Conservation (phyloP, 2,113 vertebrate species). For the Mixornis gularis region DNA sequence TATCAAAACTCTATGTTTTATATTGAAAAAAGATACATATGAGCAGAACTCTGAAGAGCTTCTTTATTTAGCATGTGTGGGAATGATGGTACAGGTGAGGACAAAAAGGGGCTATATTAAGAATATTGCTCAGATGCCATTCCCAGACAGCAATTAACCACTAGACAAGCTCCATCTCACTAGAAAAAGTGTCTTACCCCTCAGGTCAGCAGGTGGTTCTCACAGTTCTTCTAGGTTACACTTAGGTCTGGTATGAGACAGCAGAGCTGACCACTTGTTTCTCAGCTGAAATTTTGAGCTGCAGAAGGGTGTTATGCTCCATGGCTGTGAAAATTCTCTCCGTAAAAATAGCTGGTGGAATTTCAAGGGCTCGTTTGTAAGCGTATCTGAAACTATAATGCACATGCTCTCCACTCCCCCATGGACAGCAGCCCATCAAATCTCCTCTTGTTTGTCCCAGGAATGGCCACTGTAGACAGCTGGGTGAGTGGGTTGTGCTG, state of each 20-base stretch:
- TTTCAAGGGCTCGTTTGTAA: background rate
- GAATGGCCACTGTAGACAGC: background rate
- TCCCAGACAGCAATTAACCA: background rate
- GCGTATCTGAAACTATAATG: background rate
- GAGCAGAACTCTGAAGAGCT: background rate
- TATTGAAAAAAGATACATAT: background rate
- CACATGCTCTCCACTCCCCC: background rate
- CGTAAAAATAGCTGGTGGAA: background rate
- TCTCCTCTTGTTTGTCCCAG: background rate
- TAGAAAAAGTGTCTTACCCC: background rate
- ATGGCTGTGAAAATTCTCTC: background rate
- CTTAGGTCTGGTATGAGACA: background rate
- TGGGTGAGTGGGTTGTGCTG: background rate
- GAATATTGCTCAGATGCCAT: background rate
- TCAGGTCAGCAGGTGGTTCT: background rate
- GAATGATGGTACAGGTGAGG: background rate
- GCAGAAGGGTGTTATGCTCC: background rate
- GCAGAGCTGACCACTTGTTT: background rate
- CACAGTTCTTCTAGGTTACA: background rate
- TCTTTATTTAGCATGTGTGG: conserved; percentile 3
- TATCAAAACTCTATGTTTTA: background rate
- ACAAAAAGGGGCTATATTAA: background rate
- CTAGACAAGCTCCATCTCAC: background rate
- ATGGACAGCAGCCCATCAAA: background rate
- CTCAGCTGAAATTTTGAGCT: background rate